A percentile compares a stretch with the other conserved stretches of the same genome.
Evolutionary conservation across 2,797 vertebrate genomes (phyloP).

Genomic region (Leuciscus waleckii): DNA sequence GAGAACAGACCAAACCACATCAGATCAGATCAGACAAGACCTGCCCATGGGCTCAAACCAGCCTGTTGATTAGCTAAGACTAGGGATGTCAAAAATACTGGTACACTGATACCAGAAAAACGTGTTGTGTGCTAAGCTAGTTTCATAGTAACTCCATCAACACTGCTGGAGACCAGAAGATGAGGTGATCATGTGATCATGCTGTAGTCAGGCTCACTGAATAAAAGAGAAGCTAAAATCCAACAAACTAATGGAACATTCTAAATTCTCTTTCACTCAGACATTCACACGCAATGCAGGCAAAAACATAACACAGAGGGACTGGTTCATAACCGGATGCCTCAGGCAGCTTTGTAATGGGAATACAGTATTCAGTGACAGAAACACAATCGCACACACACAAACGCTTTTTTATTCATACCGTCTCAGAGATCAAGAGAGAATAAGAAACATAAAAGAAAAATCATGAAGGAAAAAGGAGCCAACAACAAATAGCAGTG

Average conservation of each 20-base stretch:
- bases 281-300: background rate
- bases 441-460: slow-evolving; percentile 13
- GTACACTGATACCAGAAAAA: background rate
- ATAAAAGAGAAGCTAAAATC: background rate
- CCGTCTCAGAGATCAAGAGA: background rate
- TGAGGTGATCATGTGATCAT: background rate
- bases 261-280: background rate
- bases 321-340: slow-evolving; percentile 18
- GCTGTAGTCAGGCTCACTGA: background rate
- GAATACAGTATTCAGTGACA: slow-evolving; percentile 31
- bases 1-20: slow-evolving; percentile 4
- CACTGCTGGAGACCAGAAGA: background rate
- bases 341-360: slow-evolving; percentile 35
- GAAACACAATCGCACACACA: background rate
- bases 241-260: background rate
- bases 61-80: background rate
- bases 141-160: background rate
- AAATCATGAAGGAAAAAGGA: background rate
- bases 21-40: background rate
- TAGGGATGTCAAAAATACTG: background rate
- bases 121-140: background rate
- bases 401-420: slow-evolving; percentile 1
- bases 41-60: background rate
- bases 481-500: background rate
- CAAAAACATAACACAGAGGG: background rate